These are phyloP conservation scores for Temnopleurus reevesii DNA, from an alignment of 53 echinoderm and acorn worm species.

Conservation along the genomic window DNA sequence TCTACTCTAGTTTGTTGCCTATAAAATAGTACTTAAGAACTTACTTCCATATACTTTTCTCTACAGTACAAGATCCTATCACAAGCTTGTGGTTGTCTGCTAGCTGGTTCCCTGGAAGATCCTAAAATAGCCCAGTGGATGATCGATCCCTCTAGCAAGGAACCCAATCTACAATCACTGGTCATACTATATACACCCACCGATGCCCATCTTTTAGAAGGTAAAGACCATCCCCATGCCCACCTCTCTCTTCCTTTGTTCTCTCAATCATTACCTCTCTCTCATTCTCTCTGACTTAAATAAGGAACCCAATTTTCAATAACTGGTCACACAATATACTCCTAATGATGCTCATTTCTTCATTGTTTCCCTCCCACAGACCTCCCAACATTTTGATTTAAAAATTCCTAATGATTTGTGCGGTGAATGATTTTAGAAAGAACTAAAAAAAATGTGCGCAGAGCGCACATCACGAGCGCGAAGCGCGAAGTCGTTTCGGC, in stretches of 20 bases:
- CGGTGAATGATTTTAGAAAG: no score
- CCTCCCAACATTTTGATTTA: no score
- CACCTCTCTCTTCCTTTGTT: no score
- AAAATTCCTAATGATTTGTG: no score
- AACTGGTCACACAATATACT: not conserved
- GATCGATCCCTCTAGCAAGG: constrained; percentile 86
- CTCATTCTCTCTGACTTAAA: constrained; percentile 60
- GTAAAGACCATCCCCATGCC: not conserved
- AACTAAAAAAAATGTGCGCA: no score
- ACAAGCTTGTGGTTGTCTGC: constrained; percentile 74
- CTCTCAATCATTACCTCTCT: no score
- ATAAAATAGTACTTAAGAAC: no score
- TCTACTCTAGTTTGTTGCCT: no score
- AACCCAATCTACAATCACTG: constrained; percentile 69
- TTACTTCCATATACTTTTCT: not conserved
- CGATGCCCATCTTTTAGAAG: constrained; percentile 62
- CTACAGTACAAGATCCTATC: constrained; percentile 80
- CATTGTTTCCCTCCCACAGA: no score
- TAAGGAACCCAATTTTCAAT: constrained; percentile 74
- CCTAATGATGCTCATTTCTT: not conserved
- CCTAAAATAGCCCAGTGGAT: constrained; percentile 96
- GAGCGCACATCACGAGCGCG: no score
- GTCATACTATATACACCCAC: constrained; percentile 51
- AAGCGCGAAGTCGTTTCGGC: no score
- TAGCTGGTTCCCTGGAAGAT: constrained; percentile 65